Evolutionary conservation across 92 coral and sea anemone species (phyloP).

Genomic region (Plumapathes pennacea): DNA sequence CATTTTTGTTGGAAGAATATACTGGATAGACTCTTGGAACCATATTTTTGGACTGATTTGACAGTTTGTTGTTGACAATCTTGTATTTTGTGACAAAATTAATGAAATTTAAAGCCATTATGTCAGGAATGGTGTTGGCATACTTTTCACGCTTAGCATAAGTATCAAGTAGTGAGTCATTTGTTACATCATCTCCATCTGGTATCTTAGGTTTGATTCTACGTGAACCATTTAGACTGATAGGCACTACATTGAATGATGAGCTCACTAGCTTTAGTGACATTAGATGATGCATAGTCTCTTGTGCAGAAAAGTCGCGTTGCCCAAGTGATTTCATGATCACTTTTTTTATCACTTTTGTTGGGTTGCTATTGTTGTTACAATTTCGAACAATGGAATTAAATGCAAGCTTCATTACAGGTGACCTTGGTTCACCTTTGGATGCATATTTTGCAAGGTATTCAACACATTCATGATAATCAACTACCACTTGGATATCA

Average conservation of each 20-base stretch:
- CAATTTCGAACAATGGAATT: slow-evolving; percentile 34
- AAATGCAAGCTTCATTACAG: slow-evolving; percentile 25
- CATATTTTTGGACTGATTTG: slow-evolving; percentile 24
- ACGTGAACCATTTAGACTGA: slow-evolving; percentile 52
- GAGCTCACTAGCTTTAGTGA: slow-evolving; percentile 40
- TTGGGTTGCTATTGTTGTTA: slow-evolving; percentile 13
- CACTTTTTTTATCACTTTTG: slow-evolving; percentile 34
- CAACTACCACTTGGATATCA: slow-evolving; percentile 46
- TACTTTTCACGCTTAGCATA: slow-evolving; percentile 35
- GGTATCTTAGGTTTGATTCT: slow-evolving; percentile 13
- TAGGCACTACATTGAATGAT: slow-evolving; percentile 40
- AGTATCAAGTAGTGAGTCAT: slow-evolving; percentile 34
- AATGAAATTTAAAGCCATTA: slow-evolving; percentile 35
- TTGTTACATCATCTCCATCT: slow-evolving; percentile 33
- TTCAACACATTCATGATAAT: slow-evolving; percentile 36
- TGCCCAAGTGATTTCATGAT: slow-evolving; percentile 48
- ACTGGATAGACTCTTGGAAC: slow-evolving; percentile 35
- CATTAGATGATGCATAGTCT: slow-evolving; percentile 42
- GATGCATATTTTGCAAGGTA: no score
- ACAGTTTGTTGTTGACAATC: slow-evolving; percentile 37
- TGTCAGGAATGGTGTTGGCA: slow-evolving; percentile 19
- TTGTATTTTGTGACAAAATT: slow-evolving; percentile 36
- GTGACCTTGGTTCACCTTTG: slow-evolving; percentile 33
- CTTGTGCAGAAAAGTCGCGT: slow-evolving; percentile 53
- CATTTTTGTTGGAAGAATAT: slow-evolving; percentile 33